Conservation (phyloP, 1,140 invertebrate species). For the Tigriopus japonicus region DNA sequence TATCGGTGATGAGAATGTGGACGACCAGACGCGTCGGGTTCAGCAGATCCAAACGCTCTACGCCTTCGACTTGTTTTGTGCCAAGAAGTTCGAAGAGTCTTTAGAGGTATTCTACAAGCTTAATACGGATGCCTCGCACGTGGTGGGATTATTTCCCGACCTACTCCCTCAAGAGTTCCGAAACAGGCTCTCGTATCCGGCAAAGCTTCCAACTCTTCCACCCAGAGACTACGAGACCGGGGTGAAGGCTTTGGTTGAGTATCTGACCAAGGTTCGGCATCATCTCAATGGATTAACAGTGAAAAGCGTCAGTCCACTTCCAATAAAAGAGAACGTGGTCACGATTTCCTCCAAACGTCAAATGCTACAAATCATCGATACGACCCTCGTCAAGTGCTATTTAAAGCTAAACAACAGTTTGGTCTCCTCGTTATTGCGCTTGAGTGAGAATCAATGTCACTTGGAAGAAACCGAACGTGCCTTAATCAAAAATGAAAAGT, state of each 20-base stretch:
- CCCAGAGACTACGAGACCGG: slow-evolving; percentile 70
- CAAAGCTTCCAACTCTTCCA: slow-evolving; percentile 42
- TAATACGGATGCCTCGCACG: slow-evolving; percentile 62
- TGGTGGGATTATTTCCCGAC: slow-evolving; percentile 81
- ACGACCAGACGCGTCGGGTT: slow-evolving; percentile 57
- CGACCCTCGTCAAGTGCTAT: slow-evolving; percentile 87
- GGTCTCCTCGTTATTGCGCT: slow-evolving; percentile 64
- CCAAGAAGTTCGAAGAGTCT: slow-evolving; percentile 65
- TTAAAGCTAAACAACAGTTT: slow-evolving; percentile 86
- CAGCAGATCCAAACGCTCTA: slow-evolving; percentile 72
- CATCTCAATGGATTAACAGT: slow-evolving; percentile 15
- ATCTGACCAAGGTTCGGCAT: slow-evolving; percentile 51
- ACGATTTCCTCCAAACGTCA: slow-evolving; percentile 33
- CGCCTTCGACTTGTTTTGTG: slow-evolving; percentile 73
- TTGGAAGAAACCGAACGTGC: slow-evolving; percentile 80
- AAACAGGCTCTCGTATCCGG: slow-evolving; percentile 34
- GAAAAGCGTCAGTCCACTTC: slow-evolving; percentile 6
- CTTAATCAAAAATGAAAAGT: slow-evolving; percentile 64
- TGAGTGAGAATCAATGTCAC: slow-evolving; percentile 77
- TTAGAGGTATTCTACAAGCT: slow-evolving; percentile 69
- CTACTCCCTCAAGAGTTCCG: slow-evolving; percentile 47
- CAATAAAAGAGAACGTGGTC: slow-evolving; percentile 30
- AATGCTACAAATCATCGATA: slow-evolving; percentile 82
- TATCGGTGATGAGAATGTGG: slow-evolving; percentile 45
- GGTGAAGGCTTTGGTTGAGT: slow-evolving; percentile 68